Conservation (phyloP, 2,797 vertebrate species). For the Galago senegalensis region DNA sequence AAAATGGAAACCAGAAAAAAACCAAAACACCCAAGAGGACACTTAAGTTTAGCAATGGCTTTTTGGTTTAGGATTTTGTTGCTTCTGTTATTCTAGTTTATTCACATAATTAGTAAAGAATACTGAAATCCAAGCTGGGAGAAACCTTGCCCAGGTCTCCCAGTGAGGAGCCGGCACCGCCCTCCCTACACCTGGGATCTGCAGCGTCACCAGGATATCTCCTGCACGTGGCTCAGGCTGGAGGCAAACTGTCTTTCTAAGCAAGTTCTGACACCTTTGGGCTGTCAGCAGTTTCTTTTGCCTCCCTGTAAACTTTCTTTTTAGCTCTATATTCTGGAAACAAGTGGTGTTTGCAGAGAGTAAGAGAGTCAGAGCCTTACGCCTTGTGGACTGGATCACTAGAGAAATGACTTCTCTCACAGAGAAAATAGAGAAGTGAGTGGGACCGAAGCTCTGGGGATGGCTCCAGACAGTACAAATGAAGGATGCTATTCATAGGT, state of each 20-base stretch:
- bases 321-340: conserved; percentile 47
- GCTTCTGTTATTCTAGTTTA: conserved; percentile 46
- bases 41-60: background rate
- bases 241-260: background rate
- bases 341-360: background rate
- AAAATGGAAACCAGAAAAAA: background rate
- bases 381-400: background rate
- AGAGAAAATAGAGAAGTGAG: conserved; percentile 15
- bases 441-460: background rate
- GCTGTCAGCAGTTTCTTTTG: conserved; percentile 21
- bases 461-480: background rate
- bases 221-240: background rate
- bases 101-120: conserved; percentile 26
- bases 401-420: background rate
- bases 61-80: conserved; percentile 45
- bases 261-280: background rate
- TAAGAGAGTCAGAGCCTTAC: background rate
- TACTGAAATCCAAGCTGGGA: background rate
- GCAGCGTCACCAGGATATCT: background rate
- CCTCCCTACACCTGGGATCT: background rate
- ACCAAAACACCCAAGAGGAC: conserved; percentile 57
- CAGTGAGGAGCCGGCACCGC: background rate
- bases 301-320: background rate
- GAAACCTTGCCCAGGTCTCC: background rate
- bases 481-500: background rate